These are phyloP conservation scores for Scolanthus callimorphus DNA, from an alignment of 92 coral and sea anemone genomes.

Conservation along the genomic window DNA sequence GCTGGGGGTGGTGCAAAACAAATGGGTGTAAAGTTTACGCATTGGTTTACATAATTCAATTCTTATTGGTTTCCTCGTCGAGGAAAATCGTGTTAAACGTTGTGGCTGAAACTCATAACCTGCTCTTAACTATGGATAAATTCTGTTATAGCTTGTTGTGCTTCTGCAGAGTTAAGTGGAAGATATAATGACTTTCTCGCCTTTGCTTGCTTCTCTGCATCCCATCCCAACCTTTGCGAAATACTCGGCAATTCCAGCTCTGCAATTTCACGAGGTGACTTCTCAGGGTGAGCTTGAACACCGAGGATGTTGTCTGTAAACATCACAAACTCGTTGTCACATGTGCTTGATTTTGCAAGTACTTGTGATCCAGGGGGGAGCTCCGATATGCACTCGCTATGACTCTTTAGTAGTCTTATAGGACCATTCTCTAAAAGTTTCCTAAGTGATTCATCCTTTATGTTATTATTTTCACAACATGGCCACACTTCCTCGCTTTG, in stretches of 20 bases:
- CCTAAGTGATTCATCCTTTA: constrained; percentile 12
- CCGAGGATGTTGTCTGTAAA: constrained; percentile 55
- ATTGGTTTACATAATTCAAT: too few species aligned
- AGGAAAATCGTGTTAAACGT: too few species aligned
- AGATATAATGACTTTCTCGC: constrained; percentile 11
- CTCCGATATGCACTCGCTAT: constrained; percentile 38
- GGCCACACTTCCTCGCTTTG: constrained; percentile 34
- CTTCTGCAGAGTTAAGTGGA: constrained; percentile 20
- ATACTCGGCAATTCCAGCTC: constrained; percentile 37
- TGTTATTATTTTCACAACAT: constrained; percentile 5
- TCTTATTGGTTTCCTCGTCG: too few species aligned
- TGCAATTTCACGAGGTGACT: constrained; percentile 33
- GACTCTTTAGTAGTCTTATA: constrained; percentile 25
- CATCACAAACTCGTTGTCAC: constrained; percentile 60
- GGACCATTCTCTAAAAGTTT: constrained; percentile 1
- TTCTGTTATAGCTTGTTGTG: constrained; percentile 16
- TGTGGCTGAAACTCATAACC: too few species aligned
- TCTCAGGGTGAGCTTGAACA: constrained; percentile 71
- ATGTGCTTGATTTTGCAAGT: constrained; percentile 53
- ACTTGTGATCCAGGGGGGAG: constrained; percentile 49
- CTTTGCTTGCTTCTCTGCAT: constrained; percentile 1
- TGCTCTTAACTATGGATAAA: too few species aligned
- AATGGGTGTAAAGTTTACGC: too few species aligned
- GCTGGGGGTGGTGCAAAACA: too few species aligned
- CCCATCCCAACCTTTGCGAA: not conserved